These are phyloP conservation scores for Phrynocephalus versicolor DNA, from an alignment of 2,113 vertebrate species.

Conservation along the genomic window DNA sequence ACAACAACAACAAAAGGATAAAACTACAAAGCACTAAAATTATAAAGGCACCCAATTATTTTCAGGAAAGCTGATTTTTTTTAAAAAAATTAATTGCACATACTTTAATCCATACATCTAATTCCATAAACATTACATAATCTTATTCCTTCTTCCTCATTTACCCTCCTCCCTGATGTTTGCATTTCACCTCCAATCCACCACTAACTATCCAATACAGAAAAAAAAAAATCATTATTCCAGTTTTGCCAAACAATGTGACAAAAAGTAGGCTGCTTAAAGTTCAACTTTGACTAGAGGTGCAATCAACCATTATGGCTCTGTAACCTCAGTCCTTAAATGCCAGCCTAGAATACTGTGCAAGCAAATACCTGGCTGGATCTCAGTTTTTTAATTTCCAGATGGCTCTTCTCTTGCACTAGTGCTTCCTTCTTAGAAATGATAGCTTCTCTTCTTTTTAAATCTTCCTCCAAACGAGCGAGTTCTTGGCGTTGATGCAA, in stretches of 20 bases:
- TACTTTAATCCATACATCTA: too few relatives aligned
- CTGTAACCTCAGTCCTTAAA: neutral
- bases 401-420: constrained; percentile 80
- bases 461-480: constrained; percentile 83
- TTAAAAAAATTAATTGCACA: too few relatives aligned
- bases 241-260: neutral
- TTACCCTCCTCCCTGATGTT: too few relatives aligned
- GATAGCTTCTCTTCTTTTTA: constrained; percentile 84
- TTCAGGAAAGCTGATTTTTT: neutral
- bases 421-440: constrained; percentile 81
- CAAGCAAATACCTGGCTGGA: constrained; percentile 83
- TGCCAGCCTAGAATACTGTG: neutral
- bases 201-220: neutral
- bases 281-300: neutral
- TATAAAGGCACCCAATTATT: neutral
- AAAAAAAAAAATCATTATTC: neutral
- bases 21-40: neutral
- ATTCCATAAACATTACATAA: too few relatives aligned
- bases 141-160: too few relatives aligned
- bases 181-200: neutral
- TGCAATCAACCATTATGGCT: neutral
- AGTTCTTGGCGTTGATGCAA: constrained; percentile 81
- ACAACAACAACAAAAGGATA: neutral
- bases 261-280: neutral
- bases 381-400: constrained; percentile 85